phyloP scores from a whole-genome alignment of 1,140 invertebrate genomes.

The Helicoverpa zea region DNA sequence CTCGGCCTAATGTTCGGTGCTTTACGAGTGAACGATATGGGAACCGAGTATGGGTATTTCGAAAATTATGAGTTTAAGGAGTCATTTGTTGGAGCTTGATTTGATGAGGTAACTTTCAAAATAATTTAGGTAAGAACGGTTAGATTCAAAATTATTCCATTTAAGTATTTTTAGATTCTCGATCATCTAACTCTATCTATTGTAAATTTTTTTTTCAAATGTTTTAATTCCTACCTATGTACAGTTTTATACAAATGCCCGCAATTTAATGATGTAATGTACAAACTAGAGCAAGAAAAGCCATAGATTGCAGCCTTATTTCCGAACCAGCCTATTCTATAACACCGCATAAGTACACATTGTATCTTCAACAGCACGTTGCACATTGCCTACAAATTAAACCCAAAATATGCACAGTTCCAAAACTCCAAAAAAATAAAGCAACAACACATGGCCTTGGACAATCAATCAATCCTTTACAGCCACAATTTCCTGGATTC shows the following conservation, averaged over 20 bases:
- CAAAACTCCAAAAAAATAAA: slow-evolving; percentile 5
- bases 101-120: neutral
- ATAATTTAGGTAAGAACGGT: too few relatives aligned
- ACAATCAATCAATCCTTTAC: slow-evolving; percentile 19
- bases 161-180: too few relatives aligned
- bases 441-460: neutral
- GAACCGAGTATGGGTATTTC: slow-evolving; percentile 37
- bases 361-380: neutral
- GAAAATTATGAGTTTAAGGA: slow-evolving; percentile 16
- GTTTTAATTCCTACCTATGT: too few relatives aligned
- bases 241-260: too few relatives aligned
- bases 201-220: too few relatives aligned
- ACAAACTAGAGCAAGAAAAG: neutral
- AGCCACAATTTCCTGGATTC: slow-evolving; percentile 30
- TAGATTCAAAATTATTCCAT: too few relatives aligned
- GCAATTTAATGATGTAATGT: too few relatives aligned
- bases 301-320: neutral
- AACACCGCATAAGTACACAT: neutral
- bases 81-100: neutral
- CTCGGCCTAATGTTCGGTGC: slow-evolving; percentile 63
- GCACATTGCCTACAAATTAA: slow-evolving; percentile 18
- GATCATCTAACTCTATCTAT: too few relatives aligned
- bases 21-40: slow-evolving; percentile 59
- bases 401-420: neutral
- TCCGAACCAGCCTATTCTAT: neutral